Percentiles rank a stretch among this genome's conserved stretches.
Evolutionary conservation across 1,140 invertebrate genomes (phyloP).

Genomic region (Orchestia grillus): DNA sequence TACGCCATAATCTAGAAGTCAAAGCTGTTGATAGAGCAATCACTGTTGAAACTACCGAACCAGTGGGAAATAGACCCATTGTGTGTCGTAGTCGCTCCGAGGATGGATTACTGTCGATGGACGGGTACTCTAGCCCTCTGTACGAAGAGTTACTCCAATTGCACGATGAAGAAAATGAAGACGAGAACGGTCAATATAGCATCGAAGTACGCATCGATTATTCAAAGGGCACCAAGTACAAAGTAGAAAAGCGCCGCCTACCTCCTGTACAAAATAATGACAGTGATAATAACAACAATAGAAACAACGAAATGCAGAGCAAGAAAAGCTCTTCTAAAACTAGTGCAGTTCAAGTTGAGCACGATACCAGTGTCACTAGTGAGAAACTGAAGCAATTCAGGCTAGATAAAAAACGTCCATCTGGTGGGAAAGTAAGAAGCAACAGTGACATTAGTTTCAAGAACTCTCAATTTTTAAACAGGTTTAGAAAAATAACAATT

Average conservation of each 20-base stretch:
- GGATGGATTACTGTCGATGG: slow-evolving; percentile 27
- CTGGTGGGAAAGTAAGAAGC: neutral
- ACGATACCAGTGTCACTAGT: slow-evolving; percentile 36
- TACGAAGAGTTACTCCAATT: slow-evolving; percentile 66
- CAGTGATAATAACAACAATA: slow-evolving; percentile 53
- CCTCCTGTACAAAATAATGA: neutral
- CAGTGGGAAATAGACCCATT: neutral
- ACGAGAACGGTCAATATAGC: slow-evolving; percentile 61
- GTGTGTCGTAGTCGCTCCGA: neutral
- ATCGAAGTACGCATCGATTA: slow-evolving; percentile 68
- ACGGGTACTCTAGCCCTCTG: slow-evolving; percentile 58
- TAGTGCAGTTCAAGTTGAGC: neutral
- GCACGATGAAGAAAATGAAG: slow-evolving; percentile 62
- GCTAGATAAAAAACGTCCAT: neutral
- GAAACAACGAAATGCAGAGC: slow-evolving; percentile 17
- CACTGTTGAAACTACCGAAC: neutral
- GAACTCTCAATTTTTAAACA: slow-evolving; percentile 5
- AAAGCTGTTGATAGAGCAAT: neutral
- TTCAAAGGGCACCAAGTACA: slow-evolving; percentile 66
- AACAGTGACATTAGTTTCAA: slow-evolving; percentile 47
- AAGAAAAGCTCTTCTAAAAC: neutral
- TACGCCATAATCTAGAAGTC: neutral
- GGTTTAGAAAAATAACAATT: slow-evolving; percentile 15
- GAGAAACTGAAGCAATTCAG: slow-evolving; percentile 34
- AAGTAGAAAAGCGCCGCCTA: slow-evolving; percentile 57